Evolutionary conservation across 2,113 vertebrate genomes (phyloP).

Genomic region (Canis aureus): DNA sequence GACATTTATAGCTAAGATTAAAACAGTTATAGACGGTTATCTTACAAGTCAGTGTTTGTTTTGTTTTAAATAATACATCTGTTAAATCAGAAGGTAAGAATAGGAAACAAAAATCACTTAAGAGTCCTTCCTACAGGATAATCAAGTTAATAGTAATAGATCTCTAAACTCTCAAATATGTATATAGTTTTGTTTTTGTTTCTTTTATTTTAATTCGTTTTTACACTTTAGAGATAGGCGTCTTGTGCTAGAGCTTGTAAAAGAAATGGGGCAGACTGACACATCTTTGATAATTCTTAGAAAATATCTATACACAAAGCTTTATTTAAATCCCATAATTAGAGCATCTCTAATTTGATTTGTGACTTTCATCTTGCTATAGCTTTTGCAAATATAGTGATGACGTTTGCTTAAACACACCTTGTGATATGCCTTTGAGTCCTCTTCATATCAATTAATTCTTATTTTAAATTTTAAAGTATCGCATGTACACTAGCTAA

Average conservation of each 20-base stretch:
- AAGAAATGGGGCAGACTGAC: background rate
- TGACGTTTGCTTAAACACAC: background rate
- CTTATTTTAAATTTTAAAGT: constrained; percentile 47
- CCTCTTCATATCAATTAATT: background rate
- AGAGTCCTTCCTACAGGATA: background rate
- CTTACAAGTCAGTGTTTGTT: background rate
- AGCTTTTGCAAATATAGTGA: background rate
- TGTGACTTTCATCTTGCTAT: background rate
- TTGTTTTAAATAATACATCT: background rate
- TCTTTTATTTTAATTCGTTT: too few species aligned
- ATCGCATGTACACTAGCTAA: background rate
- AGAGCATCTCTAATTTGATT: background rate
- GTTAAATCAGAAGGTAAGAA: background rate
- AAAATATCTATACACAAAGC: background rate
- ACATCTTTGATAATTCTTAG: background rate
- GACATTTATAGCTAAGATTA: constrained; percentile 18
- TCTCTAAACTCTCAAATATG: background rate
- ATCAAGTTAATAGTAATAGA: background rate
- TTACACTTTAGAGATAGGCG: too few species aligned
- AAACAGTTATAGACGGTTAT: constrained; percentile 53
- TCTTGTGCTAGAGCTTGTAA: background rate
- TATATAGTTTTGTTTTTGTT: too few species aligned
- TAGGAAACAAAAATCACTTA: constrained; percentile 25
- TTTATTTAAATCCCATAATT: background rate
- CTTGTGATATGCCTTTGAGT: background rate